Evolutionary conservation across 2,888 invertebrate genomes (phyloP), one percentile per base, ranked within the genome.

Genomic region (Cerceris rybyensis): DNA sequence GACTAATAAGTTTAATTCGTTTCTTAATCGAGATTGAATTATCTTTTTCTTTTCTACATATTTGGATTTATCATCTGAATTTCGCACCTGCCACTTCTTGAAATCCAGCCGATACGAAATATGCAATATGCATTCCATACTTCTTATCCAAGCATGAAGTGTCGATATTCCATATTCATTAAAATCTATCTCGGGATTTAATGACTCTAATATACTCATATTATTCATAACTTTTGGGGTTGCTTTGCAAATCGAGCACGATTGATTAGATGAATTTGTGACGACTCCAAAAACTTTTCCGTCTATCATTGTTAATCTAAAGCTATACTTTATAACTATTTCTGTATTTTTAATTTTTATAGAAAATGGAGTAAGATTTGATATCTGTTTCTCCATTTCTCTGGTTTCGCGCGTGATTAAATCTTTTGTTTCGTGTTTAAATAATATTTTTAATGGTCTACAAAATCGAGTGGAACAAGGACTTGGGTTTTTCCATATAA

Each of bases 381-480:
- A 11, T 4, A 61, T 61, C 49, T 61, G 49, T n/a, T 46, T 39
- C n/a, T 61, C 49, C 13, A 61, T 61, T 17, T 61, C 13, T 14
- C 49, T 50, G 17, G 49, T 61, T 61, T 61, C 61, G n/a, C 28
- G n/a, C 43, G 16, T 16, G 43, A 39, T 65, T 49, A 63, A 50
- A 16, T 49, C 63, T 13, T 49, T 41, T 13, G 50, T 50, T 50
- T 63, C 63, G 17, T 63, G 28, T 63, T 54, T 39, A 42, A 65
- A 65, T 54, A 65, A 11, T n/a, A 65, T 42, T 14, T 65, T 65
- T 13, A 54, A 42, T 42, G 54, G 54, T 42, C 65, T 65, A 52
- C 65, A 65, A 54, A 54, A 65, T 54, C 65, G 39, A 41, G 55
- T 65, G 14, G 54, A 65, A 65, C 54, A 65, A 17, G 65, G 65